Evolutionary conservation across 2,888 invertebrate species (phyloP).

Genomic region (Plagiodera versicolora): DNA sequence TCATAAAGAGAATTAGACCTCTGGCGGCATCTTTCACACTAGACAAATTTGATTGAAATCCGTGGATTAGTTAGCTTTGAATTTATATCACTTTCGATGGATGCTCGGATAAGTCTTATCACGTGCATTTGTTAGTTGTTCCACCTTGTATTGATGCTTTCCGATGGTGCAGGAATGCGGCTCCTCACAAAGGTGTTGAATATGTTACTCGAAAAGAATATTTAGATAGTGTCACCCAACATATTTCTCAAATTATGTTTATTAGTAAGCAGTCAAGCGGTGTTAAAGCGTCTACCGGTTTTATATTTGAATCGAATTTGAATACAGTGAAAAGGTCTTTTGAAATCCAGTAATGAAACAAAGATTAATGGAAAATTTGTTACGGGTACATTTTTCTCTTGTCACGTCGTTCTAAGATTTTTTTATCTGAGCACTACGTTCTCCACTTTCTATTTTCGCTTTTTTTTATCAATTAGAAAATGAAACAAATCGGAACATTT

Average conservation of each 20-base stretch:
- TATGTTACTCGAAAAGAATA: slow-evolving; percentile 49
- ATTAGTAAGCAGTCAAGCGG: slow-evolving; percentile 39
- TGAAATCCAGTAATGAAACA: slow-evolving; percentile 20
- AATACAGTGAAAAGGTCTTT: slow-evolving; percentile 20
- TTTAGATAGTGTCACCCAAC: slow-evolving; percentile 50
- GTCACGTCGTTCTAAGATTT: no score
- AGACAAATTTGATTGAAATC: no score
- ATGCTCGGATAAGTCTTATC: no score
- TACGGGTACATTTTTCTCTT: background rate
- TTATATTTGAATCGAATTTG: slow-evolving; percentile 31
- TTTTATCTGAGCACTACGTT: no score
- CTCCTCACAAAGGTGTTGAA: slow-evolving; percentile 52
- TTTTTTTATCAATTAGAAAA: no score
- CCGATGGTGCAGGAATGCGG: slow-evolving; percentile 47
- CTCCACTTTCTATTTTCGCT: no score
- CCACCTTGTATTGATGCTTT: slow-evolving; percentile 19
- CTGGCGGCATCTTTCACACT: no score
- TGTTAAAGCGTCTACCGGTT: slow-evolving; percentile 30
- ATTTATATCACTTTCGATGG: no score
- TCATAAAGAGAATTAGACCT: no score
- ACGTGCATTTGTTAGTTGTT: background rate
- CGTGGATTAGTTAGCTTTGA: no score
- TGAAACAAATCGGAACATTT: no score
- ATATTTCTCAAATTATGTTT: slow-evolving; percentile 50
- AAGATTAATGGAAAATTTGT: slow-evolving; percentile 18